These are phyloP conservation scores for Strigamia transsilvanica DNA, from an alignment of 2,888 invertebrate species.

Conservation along the genomic window DNA sequence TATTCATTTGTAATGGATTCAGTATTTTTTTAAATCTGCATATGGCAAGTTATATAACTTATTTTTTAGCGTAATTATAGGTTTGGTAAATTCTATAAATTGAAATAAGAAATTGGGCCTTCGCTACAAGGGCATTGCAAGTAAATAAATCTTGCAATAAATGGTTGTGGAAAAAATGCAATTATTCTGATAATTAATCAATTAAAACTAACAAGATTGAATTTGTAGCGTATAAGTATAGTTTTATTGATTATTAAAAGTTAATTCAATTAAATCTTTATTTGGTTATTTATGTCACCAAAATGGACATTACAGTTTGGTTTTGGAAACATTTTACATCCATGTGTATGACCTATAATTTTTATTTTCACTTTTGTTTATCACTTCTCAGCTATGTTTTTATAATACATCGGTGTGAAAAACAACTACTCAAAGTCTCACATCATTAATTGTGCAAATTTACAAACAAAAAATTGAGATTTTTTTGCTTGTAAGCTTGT, in stretches of 20 bases:
- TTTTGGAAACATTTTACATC: too few relatives aligned
- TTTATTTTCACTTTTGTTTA: background rate
- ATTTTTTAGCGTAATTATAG: background rate
- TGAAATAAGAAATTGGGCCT: background rate
- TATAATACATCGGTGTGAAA: background rate
- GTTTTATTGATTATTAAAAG: too few relatives aligned
- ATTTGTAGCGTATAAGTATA: too few relatives aligned
- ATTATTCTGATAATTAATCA: too few relatives aligned
- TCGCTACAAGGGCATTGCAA: background rate
- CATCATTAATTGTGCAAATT: background rate
- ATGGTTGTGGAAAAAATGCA: too few relatives aligned
- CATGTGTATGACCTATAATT: background rate
- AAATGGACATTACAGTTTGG: too few relatives aligned
- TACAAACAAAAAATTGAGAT: background rate
- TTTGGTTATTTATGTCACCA: too few relatives aligned
- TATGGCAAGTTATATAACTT: background rate
- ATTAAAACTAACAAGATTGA: too few relatives aligned
- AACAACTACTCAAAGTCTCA: background rate
- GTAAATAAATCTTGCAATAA: background rate
- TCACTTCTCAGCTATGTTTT: background rate
- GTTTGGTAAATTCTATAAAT: background rate
- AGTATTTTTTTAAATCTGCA: background rate
- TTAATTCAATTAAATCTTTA: too few relatives aligned
- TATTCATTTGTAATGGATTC: background rate
- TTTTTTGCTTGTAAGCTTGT: background rate